Percentiles rank a stretch among this genome's conserved stretches.
Evolutionary conservation across 2,888 invertebrate species (phyloP).

Genomic region (Crocallis elinguaria): DNA sequence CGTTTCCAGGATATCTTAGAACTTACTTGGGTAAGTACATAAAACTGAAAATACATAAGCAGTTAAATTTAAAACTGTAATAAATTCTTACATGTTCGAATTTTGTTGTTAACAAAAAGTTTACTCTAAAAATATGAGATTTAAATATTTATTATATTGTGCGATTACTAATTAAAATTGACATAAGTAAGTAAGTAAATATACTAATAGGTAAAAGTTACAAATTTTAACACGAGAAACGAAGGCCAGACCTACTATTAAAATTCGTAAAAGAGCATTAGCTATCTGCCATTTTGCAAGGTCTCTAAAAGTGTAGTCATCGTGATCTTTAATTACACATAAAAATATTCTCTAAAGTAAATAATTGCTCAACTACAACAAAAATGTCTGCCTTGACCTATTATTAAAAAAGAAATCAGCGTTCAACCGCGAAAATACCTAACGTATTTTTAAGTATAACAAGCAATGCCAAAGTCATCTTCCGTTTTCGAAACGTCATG

Average conservation of each 20-base stretch:
- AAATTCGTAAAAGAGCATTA: slow-evolving; percentile 1
- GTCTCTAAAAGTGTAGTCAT: slow-evolving; percentile 8
- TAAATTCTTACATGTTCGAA: no score
- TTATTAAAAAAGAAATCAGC: slow-evolving; percentile 30
- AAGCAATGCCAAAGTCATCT: slow-evolving; percentile 26
- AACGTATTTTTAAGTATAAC: slow-evolving; percentile 14
- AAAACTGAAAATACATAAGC: no score
- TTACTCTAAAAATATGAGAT: no score
- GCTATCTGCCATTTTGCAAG: slow-evolving; percentile 12
- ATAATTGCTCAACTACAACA: slow-evolving; percentile 23
- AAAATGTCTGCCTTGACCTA: slow-evolving; percentile 40
- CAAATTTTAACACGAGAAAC: not conserved
- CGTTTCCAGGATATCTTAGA: no score
- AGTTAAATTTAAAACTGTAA: no score
- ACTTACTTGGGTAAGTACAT: no score
- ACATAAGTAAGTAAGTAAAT: not conserved
- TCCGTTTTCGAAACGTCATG: slow-evolving; percentile 38
- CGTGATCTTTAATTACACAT: slow-evolving; percentile 18
- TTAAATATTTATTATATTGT: no score
- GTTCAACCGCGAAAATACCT: slow-evolving; percentile 26
- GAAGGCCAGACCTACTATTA: slow-evolving; percentile 1
- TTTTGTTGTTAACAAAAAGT: no score
- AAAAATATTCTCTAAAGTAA: slow-evolving; percentile 20
- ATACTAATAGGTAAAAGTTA: no score
- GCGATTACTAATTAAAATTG: not conserved